Base-by-base conservation (phyloP, 2,113 vertebrate genomes). In the Andinoacara biseriatus region DNA sequence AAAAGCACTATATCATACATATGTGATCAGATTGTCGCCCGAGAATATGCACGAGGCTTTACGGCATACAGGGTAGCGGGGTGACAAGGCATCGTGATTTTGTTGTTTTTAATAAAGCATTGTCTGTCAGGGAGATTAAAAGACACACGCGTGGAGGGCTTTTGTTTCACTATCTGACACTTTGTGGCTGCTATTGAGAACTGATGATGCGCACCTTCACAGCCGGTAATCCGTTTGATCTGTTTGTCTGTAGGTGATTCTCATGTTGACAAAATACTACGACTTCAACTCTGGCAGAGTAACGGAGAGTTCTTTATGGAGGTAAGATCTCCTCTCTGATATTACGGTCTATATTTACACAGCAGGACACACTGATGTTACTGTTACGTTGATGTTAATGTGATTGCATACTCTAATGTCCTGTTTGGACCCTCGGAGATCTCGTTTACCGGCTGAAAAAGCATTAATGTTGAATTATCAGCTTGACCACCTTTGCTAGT, bases 201-300 rank as follows among this genome's bases (percentile, higher is more conserved):
- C 14, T 29, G 74, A 67, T 82, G 26, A 72, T 18, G 10, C 20
- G 7, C 22, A 49, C 46, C 54, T 72, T 52, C 1, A 22, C 63
- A 84, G 74, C 15, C 33, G n/a, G 46, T 80, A 76, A 90, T 87
- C 35, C 84, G 61, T 91, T 81, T 92, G 58, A 88, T 93, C 29
- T 94, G 95, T 93, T 95, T 95, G 35, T 38, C 35, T 94, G 83
- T 86, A 99, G 97, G 97, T 99, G 95, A 99, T 99, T 94, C 96
- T 99, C 92, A 99, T 99, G 96, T 94, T 99, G 96, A 99, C 97
- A 76, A 99, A 99, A 93, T 96, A 97, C 85, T 98, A 97, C 56
- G 97, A 99, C 95, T 98, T 98, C 95, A 99, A 97, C 95, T 93
- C 97, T 82, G 97, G 97, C 91, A 97, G 97, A 95, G 97, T 98